Evolutionary conservation across 2,113 vertebrate species (phyloP).

Genomic region (Nansenia antarctica): DNA sequence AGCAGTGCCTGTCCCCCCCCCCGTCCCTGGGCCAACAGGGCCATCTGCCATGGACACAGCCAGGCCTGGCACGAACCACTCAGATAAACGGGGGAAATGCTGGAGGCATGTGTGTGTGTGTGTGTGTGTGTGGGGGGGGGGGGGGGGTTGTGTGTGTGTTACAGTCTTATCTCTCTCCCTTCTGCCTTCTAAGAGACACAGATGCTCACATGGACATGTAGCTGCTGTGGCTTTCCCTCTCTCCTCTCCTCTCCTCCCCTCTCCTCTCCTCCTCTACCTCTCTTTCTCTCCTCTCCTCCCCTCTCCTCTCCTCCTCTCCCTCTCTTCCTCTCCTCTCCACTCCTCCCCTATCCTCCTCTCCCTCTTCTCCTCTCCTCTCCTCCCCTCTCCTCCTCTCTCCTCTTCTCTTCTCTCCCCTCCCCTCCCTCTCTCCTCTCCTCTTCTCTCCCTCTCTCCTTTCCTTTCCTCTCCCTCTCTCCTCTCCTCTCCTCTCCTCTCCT

Average conservation of each 20-base stretch:
- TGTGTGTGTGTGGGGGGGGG: neutral
- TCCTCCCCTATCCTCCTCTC: neutral
- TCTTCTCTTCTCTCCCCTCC: conserved; percentile 18
- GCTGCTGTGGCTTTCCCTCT: neutral
- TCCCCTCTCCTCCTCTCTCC: neutral
- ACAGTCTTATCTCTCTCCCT: neutral
- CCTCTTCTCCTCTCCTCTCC: neutral
- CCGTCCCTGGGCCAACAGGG: conserved; percentile 57
- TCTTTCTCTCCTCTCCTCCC: neutral
- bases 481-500: neutral
- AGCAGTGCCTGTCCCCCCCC: conserved; percentile 17
- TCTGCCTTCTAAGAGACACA: neutral
- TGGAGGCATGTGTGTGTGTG: conserved; percentile 1
- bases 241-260: neutral
- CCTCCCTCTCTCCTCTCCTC: neutral
- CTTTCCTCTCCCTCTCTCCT: neutral
- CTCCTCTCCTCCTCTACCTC: neutral
- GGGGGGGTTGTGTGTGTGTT: conserved; percentile 13
- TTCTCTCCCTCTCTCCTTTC: no score
- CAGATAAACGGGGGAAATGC: conserved; percentile 48
- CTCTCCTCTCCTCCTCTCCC: no score
- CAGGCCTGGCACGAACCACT: conserved; percentile 58
- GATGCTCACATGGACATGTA: neutral
- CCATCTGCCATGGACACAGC: conserved; percentile 69
- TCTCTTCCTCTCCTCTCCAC: neutral